Evolutionary conservation across 2,888 invertebrate genomes (phyloP).

Genomic region (Mactromeris polynyma): DNA sequence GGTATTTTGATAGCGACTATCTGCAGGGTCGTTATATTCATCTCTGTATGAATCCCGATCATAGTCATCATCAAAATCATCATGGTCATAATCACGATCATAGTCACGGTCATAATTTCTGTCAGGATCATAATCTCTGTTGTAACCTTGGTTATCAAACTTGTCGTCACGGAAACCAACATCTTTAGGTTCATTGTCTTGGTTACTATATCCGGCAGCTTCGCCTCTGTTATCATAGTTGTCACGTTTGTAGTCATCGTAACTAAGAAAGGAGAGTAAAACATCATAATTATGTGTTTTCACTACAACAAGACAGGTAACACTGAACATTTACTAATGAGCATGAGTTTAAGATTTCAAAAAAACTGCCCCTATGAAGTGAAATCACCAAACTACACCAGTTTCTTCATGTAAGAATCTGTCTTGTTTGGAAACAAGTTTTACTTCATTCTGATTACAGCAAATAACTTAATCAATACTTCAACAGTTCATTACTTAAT

Average conservation of each 20-base stretch:
- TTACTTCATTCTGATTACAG: too few relatives aligned
- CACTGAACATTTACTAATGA: too few relatives aligned
- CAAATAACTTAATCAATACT: too few relatives aligned
- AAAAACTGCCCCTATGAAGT: too few relatives aligned
- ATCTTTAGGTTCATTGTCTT: slow-evolving; percentile 10
- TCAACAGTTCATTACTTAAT: too few relatives aligned
- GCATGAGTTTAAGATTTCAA: too few relatives aligned
- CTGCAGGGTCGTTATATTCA: background rate
- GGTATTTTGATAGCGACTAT: background rate
- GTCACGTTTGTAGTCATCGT: background rate
- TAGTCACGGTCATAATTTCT: slow-evolving; percentile 6
- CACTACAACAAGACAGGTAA: too few relatives aligned
- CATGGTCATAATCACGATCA: background rate
- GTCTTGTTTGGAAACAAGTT: too few relatives aligned
- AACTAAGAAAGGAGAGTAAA: background rate
- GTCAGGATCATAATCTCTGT: background rate
- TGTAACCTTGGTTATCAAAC: background rate
- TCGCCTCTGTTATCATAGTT: background rate
- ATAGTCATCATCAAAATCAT: background rate
- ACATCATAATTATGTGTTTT: too few relatives aligned
- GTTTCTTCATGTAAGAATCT: too few relatives aligned
- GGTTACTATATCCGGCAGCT: background rate
- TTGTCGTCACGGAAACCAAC: background rate
- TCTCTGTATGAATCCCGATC: background rate
- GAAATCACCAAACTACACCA: too few relatives aligned